phyloP scores from a whole-genome alignment of 37 sponge, comb jelly and placozoan genomes.

The Diacarnus erythraeanus region DNA sequence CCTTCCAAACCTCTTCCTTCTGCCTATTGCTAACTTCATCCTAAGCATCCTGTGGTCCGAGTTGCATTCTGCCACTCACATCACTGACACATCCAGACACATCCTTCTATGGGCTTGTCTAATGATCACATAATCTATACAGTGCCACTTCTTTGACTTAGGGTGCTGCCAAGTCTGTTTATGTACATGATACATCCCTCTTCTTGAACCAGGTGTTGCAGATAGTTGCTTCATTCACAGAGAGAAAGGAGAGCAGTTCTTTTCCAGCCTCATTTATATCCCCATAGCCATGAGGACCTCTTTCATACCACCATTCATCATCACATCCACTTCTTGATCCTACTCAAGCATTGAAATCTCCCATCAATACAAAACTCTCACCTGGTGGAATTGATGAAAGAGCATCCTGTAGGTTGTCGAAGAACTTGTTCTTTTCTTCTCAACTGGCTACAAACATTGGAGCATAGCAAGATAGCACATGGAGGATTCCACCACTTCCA shows the following conservation, averaged over 20 bases:
- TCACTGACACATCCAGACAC: constrained; percentile 27
- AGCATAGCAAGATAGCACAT: constrained; percentile 43
- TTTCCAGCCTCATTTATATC: constrained; percentile 43
- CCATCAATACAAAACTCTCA: constrained; percentile 11
- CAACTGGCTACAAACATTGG: constrained; percentile 28
- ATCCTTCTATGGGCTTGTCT: constrained; percentile 7
- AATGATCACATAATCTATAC: constrained; percentile 48
- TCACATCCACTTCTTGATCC: constrained; percentile 17
- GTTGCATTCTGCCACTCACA: constrained; percentile 28
- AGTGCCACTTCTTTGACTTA: constrained; percentile 30
- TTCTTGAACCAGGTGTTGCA: constrained; percentile 50
- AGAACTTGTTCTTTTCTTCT: constrained; percentile 11
- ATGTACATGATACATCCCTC: constrained; percentile 12
- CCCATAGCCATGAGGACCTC: constrained; percentile 47
- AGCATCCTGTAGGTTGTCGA: constrained; percentile 11
- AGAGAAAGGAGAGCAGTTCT: constrained; percentile 36
- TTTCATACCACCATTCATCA: constrained; percentile 26
- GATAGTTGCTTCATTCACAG: constrained; percentile 23
- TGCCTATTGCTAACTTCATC: neutral
- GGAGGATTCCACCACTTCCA: neutral
- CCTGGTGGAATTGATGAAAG: constrained; percentile 1
- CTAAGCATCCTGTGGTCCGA: constrained; percentile 20
- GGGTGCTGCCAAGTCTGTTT: constrained; percentile 54
- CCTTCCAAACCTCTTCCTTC: neutral
- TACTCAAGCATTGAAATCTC: constrained; percentile 5